Base-by-base conservation (phyloP, 2,888 invertebrate genomes). In the Parapristionchus giblindavisi region DNA sequence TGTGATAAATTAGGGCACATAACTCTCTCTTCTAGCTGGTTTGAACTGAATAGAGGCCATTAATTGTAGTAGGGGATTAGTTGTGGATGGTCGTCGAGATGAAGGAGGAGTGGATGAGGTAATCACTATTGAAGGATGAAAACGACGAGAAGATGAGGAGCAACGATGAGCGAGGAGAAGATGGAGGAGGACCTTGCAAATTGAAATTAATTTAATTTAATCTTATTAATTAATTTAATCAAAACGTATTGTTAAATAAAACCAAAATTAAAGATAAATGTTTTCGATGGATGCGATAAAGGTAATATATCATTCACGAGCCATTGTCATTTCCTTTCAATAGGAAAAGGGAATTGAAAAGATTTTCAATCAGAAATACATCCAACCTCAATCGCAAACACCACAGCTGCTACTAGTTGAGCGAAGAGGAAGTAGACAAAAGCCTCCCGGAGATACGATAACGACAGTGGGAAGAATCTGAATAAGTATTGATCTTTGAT, bases 11-110 rank as follows among this genome's bases (percentile, higher is more conserved):
- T n/a, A 65, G 14, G 68, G 68, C 3, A 68, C 68, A 52, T 27
- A 68, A 51, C 51, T 52, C 8, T 68, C 68, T 3, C 68, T 51
- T 34, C 68, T n/a, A 1, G 51, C 52, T 1, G 68, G 68, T 34
- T 68, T 68, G 68, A 68, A 68, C 24, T 68, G 68, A 11, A 68
- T 48, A 1, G 68, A 68, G 1, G 51, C n/a, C 51, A 68, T 68
- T 21, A 52, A 17, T 1, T 51, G 52, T 8, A 68, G 34, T n/a
- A 68, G 38, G 32, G 68, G 68, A 52, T 48, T 52, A n/a, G 17
- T 29, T 4, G 52, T 52, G 1, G 68, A 68, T 0, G 52, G 52
- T 36, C 68, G 68, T 8, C 68, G 68, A 34, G 58, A 8, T 54
- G 56, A 54, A n/a, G 8, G 8, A 54, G 6, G n/a, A 24, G 24